Evolutionary conservation across 2,797 vertebrate genomes (phyloP).

Genomic region (Tapera naevia): DNA sequence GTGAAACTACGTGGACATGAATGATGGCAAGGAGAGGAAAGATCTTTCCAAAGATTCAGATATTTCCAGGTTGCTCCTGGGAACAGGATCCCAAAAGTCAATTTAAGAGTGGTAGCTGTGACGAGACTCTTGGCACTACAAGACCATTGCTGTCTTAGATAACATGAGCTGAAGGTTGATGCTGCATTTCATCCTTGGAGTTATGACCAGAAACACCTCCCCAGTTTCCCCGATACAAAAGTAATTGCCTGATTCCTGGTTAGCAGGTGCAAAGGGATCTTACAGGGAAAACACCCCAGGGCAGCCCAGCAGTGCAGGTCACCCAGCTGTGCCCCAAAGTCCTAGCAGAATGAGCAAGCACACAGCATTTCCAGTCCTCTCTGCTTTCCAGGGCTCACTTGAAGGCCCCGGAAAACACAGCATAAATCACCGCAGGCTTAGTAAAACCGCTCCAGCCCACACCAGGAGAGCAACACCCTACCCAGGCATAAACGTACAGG

Average conservation of each 20-base stretch:
- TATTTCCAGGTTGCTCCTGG: background rate
- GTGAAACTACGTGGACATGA: background rate
- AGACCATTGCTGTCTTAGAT: background rate
- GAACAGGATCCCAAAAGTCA: background rate
- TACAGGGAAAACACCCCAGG: background rate
- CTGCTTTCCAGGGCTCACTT: background rate
- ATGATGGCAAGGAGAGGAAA: background rate
- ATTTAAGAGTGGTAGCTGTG: background rate
- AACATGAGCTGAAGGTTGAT: rapidly evolving
- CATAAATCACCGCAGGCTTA: background rate
- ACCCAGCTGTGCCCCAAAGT: background rate
- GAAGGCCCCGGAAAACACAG: background rate
- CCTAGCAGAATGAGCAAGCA: background rate
- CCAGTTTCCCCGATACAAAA: background rate
- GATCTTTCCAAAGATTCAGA: background rate
- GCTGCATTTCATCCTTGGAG: background rate
- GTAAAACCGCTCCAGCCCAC: background rate
- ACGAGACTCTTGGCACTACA: background rate
- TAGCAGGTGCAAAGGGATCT: background rate
- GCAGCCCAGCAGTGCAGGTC: rapidly evolving
- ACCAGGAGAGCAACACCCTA: background rate
- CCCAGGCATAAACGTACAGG: rapidly evolving
- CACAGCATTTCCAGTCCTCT: background rate
- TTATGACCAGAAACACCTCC: background rate
- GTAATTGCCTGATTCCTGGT: background rate